Conservation (phyloP, 2,888 invertebrate species). For the Autographa pulchrina region DNA sequence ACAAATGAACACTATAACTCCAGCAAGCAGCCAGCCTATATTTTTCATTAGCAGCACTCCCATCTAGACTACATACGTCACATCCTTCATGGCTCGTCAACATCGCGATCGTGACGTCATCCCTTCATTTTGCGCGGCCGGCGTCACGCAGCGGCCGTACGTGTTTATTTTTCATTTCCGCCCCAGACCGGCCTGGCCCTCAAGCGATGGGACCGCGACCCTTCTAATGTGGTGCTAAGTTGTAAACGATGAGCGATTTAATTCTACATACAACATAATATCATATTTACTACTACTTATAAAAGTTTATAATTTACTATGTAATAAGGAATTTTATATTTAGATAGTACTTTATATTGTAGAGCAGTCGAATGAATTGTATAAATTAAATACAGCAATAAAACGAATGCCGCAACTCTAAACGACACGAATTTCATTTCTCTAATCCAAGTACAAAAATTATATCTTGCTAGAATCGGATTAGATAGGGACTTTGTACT, state of each 20-base stretch:
- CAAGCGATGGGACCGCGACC: conserved; percentile 66
- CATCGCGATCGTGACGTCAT: conserved; percentile 58
- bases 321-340: too few relatives aligned
- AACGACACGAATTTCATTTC: too few relatives aligned
- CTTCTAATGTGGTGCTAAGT: conserved; percentile 44
- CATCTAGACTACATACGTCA: neutral
- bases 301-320: too few relatives aligned
- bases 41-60: conserved; percentile 2
- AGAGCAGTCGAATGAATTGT: too few relatives aligned
- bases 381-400: too few relatives aligned
- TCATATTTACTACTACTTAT: too few relatives aligned
- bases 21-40: neutral
- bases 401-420: too few relatives aligned
- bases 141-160: conserved; percentile 82
- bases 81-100: conserved; percentile 41
- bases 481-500: too few relatives aligned
- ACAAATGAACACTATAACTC: neutral
- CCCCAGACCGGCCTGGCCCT: conserved; percentile 75
- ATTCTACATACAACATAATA: too few relatives aligned
- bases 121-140: conserved; percentile 82
- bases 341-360: too few relatives aligned
- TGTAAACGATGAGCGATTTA: conserved; percentile 33
- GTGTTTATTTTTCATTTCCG: conserved; percentile 90
- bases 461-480: too few relatives aligned
- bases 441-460: too few relatives aligned